Evolutionary conservation across 2,888 invertebrate genomes (phyloP), one percentile per base, ranked within the genome.

Genomic region (Sinohyriopsis cumingii): DNA sequence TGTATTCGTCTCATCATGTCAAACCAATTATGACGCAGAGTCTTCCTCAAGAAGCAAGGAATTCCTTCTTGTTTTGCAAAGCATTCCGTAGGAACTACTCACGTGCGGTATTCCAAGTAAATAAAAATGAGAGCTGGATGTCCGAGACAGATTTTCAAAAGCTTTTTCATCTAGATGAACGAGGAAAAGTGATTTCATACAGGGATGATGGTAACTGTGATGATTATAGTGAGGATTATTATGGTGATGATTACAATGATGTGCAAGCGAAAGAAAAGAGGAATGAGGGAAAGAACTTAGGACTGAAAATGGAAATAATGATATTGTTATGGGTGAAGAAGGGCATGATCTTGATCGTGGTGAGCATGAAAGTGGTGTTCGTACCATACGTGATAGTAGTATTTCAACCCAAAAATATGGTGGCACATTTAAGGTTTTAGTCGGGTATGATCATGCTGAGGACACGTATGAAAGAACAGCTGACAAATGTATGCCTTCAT

Each of bases 41-140:
- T 9, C n/a, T 73, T 22, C 63, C 73, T 12, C 62, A 59, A 28
- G 20, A 63, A 25, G 70, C 60, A n/a, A 45, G 68, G 1, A 63
- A 71, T 28, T 68, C 68, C 63, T 73, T 68, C 22, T 59, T 63
- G 33, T 12, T 71, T 9, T 73, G 73, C 45, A 73, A 73, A 62
- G 25, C 62, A 20, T 68, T 73, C 59, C 24, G 73, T 68, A 70
- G 73, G 73, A 73, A 55, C 73, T 70, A 19, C n/a, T 73, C 15
- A 63, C 70, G 12, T 73, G 73, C 56, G 54, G 68, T 54, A 65
- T n/a, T 73, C 45, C 61, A 70, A 45, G 55, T 33, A 25, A 2
- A 59, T 19, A 25, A 18, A 9, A 19, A 2, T 63, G 55, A 65
- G 9, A 12, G 28, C 28, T 28, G 28, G 28, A 28, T 28, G 28